Evolutionary conservation across 1,140 invertebrate genomes (phyloP).

Genomic region (Pseudomyrmex dendroicus): DNA sequence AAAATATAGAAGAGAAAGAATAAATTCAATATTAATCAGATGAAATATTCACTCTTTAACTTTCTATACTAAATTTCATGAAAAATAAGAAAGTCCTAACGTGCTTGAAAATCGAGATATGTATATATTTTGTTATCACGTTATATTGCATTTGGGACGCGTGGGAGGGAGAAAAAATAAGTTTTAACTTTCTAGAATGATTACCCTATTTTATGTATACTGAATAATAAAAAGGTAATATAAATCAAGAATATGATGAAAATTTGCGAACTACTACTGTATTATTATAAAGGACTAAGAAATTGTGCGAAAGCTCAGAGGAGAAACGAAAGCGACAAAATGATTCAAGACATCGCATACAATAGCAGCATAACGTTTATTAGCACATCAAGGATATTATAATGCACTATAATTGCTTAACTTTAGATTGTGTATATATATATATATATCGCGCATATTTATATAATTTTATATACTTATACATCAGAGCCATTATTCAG

Average conservation of each 20-base stretch:
- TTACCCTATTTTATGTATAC: slow-evolving; percentile 6
- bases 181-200: background rate
- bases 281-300: slow-evolving; percentile 49
- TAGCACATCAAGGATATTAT: slow-evolving; percentile 81
- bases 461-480: slow-evolving; percentile 72
- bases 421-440: slow-evolving; percentile 76
- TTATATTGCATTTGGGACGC: background rate
- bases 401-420: slow-evolving; percentile 81
- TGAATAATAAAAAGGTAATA: background rate
- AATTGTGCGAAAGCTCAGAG: slow-evolving; percentile 67
- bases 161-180: slow-evolving; percentile 11
- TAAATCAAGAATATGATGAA: slow-evolving; percentile 9
- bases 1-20: background rate
- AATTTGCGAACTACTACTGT: slow-evolving; percentile 23
- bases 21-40: background rate
- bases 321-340: slow-evolving; percentile 82
- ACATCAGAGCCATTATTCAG: slow-evolving; percentile 67
- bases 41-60: background rate
- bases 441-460: slow-evolving; percentile 70
- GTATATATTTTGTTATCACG: background rate
- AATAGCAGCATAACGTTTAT: slow-evolving; percentile 84
- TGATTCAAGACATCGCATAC: slow-evolving; percentile 83
- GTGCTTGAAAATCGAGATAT: background rate
- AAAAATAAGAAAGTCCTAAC: background rate
- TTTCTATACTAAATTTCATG: background rate